A percentile compares a stretch with the other conserved stretches of the same genome.
Conservation (phyloP, 2,113 vertebrate species). For the Oceanites oceanicus region DNA sequence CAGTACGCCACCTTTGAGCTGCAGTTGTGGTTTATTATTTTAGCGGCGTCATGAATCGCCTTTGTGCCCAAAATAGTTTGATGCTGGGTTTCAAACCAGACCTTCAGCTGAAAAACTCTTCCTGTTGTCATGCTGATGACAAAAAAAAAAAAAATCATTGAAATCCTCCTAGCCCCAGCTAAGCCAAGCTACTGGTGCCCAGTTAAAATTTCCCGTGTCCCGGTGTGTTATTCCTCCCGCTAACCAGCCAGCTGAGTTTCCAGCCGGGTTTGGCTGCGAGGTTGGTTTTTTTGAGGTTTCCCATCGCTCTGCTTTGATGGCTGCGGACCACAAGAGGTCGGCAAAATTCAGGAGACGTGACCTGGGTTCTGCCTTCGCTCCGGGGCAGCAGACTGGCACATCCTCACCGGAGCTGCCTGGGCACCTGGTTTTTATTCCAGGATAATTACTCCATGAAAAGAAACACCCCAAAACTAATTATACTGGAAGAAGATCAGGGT, state of each 20-base stretch:
- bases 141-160: not conserved
- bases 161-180: not conserved
- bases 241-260: not conserved
- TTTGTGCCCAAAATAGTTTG: not conserved
- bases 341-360: not conserved
- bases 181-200: not conserved
- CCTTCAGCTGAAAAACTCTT: not conserved
- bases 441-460: not conserved
- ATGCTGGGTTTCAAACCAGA: not conserved
- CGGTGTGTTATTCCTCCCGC: fast-evolving
- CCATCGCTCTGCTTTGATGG: not conserved
- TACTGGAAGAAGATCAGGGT: not conserved
- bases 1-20: not conserved
- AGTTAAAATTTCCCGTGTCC: fast-evolving
- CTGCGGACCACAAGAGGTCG: not conserved
- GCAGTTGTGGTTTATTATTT: not conserved
- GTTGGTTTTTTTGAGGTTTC: not conserved
- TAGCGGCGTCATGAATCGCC: not conserved
- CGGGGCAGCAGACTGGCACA: not conserved
- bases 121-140: not conserved
- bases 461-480: not conserved
- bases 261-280: fast-evolving
- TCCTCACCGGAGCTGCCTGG: not conserved
- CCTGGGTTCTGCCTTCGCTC: not conserved
- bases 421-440: not conserved